Conservation (phyloP, 2,888 invertebrate species). For the Notodonta ziczac region DNA sequence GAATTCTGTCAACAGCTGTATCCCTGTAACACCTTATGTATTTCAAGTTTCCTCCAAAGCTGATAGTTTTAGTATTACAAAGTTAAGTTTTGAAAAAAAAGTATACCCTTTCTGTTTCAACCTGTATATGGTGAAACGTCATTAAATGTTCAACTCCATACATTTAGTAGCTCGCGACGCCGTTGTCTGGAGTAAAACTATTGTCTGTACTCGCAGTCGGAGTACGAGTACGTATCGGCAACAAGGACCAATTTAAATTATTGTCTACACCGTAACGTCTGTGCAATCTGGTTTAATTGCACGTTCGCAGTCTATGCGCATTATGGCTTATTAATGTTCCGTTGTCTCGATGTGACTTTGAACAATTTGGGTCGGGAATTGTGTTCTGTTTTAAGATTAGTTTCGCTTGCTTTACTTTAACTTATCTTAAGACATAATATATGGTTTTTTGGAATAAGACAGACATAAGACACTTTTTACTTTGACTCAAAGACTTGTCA, state of each 20-base stretch:
- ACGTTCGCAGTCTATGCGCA: constrained; percentile 38
- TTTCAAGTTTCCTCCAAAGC: no score
- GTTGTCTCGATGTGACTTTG: constrained; percentile 25
- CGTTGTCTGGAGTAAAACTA: constrained; percentile 36
- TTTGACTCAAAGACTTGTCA: no score
- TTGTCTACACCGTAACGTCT: constrained; percentile 46
- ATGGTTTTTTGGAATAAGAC: no score
- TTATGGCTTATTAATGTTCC: constrained; percentile 37
- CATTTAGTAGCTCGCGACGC: constrained; percentile 18
- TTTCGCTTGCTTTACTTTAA: background rate
- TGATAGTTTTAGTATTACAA: no score
- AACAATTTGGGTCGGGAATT: background rate
- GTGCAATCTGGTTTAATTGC: constrained; percentile 40
- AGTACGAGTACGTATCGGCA: constrained; percentile 44
- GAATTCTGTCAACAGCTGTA: no score
- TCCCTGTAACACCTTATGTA: no score
- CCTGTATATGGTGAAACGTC: no score
- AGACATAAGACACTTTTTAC: no score
- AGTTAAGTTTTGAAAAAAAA: no score
- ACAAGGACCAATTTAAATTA: constrained; percentile 53
- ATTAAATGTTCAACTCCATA: constrained; percentile 7
- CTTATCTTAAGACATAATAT: no score
- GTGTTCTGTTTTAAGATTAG: background rate
- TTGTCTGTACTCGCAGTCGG: constrained; percentile 35
- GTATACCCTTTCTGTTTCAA: no score